These are phyloP conservation scores for Mechanitis messenoides DNA, from an alignment of 2,888 invertebrate genomes.

Conservation along the genomic window DNA sequence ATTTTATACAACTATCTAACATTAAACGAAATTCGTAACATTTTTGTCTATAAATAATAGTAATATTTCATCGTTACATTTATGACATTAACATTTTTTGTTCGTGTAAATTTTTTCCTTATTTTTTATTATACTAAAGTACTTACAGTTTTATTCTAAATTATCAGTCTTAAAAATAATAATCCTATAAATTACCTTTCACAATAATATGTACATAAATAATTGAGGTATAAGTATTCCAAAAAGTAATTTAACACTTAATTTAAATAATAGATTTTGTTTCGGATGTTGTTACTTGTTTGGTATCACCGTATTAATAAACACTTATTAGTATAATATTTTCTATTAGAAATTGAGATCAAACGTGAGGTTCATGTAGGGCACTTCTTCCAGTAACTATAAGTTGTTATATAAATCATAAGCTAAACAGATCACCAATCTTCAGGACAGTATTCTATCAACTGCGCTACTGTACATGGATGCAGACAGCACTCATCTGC, in stretches of 20 bases:
- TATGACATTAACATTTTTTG: background rate
- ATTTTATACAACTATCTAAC: too few relatives aligned
- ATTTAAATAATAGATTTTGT: slow-evolving; percentile 1
- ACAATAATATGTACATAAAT: background rate
- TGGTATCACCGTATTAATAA: background rate
- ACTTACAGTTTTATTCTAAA: background rate
- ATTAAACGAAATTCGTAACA: too few relatives aligned
- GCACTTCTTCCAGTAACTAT: background rate
- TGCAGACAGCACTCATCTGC: slow-evolving; percentile 55
- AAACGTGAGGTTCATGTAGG: slow-evolving; percentile 24
- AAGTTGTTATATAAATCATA: slow-evolving; percentile 1
- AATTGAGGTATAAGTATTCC: background rate
- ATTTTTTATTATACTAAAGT: background rate
- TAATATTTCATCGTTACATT: background rate
- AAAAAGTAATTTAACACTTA: background rate
- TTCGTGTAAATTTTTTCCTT: background rate
- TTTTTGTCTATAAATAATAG: too few relatives aligned
- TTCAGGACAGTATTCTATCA: slow-evolving; percentile 62
- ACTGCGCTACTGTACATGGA: slow-evolving; percentile 52
- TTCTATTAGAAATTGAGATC: slow-evolving; percentile 27
- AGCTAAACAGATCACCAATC: slow-evolving; percentile 48
- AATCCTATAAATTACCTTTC: background rate
- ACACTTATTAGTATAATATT: background rate
- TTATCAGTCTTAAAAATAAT: slow-evolving; percentile 5
- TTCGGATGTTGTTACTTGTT: background rate